A percentile compares a stretch with the other conserved stretches of the same genome.
Conservation (phyloP, 2,797 vertebrate species). For the Falco concolor region DNA sequence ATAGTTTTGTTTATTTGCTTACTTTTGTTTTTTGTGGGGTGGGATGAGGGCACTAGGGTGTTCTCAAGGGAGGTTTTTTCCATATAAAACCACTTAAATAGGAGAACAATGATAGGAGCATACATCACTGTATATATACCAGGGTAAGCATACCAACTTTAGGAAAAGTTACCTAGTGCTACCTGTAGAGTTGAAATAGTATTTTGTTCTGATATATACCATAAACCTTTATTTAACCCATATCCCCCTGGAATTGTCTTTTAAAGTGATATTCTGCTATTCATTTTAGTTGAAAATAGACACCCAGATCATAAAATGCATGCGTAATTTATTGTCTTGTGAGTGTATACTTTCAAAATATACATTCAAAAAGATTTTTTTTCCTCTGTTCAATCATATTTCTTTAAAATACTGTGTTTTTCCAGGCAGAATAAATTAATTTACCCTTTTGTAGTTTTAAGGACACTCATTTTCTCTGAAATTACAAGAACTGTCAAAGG, state of each 20-base stretch:
- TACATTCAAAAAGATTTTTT: not conserved
- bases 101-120: not conserved
- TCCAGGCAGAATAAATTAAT: not conserved
- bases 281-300: not conserved
- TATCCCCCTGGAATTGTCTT: not conserved
- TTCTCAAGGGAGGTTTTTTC: not conserved
- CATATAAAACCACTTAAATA: not conserved
- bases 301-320: not conserved
- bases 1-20: not conserved
- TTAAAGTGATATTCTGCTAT: not conserved
- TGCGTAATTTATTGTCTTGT: not conserved
- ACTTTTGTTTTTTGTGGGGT: accelerated
- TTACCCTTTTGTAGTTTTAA: not conserved
- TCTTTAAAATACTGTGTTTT: not conserved
- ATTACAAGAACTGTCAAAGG: not conserved
- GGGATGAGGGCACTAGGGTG: accelerated
- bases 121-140: not conserved
- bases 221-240: not conserved
- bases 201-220: not conserved
- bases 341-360: not conserved
- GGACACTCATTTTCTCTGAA: not conserved
- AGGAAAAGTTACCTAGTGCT: accelerated
- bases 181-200: not conserved
- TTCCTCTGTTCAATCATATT: not conserved
- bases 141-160: not conserved